Conservation (phyloP, 1,140 invertebrate genomes). For the Drosophila prosaltans region DNA sequence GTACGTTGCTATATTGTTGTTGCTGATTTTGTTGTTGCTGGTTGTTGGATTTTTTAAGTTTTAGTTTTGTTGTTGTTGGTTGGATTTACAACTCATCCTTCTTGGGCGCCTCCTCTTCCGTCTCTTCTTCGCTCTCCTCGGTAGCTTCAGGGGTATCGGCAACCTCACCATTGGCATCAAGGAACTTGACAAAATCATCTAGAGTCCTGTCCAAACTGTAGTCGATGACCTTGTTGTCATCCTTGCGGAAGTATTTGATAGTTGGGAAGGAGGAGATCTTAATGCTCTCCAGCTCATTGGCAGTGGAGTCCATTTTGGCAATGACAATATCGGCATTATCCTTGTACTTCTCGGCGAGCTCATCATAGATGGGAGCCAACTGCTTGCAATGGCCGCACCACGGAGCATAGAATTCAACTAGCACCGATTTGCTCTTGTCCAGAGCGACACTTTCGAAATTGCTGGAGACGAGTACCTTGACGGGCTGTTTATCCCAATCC, state of each 20-base stretch:
- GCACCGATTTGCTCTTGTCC: constrained; percentile 94
- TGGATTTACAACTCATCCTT: constrained; percentile 81
- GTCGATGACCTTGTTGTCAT: constrained; percentile 95
- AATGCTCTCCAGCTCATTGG: constrained; percentile 97
- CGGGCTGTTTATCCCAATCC: constrained; percentile 98
- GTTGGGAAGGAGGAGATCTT: constrained; percentile 99
- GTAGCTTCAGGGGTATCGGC: constrained; percentile 57
- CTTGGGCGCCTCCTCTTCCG: constrained; percentile 71
- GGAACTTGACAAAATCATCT: constrained; percentile 95
- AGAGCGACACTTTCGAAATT: constrained; percentile 98
- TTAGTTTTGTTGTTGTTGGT: constrained; percentile 28
- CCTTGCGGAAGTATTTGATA: constrained; percentile 97
- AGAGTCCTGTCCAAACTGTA: constrained; percentile 98
- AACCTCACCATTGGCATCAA: constrained; percentile 86
- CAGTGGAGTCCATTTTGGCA: constrained; percentile 99
- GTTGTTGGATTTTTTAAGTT: constrained; percentile 58
- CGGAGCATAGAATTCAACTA: constrained; percentile 99
- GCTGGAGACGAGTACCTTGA: constrained; percentile 96
- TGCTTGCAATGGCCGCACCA: constrained; percentile 99
- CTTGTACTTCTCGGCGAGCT: constrained; percentile 90
- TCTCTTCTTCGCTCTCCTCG: constrained; percentile 67
- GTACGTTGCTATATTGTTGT: constrained; percentile 75
- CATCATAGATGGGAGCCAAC: constrained; percentile 97
- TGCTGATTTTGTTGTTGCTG: constrained; percentile 55
- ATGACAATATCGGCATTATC: constrained; percentile 94